phyloP scores from a whole-genome alignment of 2,888 invertebrate genomes.

The Clanis bilineata region DNA sequence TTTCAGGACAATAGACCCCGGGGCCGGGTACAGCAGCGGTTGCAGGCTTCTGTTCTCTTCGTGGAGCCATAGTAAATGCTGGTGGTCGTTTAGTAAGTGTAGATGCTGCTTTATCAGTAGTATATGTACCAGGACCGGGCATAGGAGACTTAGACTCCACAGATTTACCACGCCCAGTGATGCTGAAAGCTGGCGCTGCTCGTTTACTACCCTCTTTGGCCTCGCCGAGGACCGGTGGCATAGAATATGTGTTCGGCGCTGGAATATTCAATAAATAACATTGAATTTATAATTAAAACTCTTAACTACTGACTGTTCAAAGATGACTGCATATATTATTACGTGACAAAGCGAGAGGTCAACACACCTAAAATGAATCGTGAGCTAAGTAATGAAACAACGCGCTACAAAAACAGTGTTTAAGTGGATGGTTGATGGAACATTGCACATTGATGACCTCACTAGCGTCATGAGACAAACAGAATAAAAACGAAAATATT shows the following conservation, averaged over 20 bases:
- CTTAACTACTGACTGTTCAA: background rate
- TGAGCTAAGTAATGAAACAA: constrained; percentile 24
- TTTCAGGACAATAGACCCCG: constrained; percentile 86
- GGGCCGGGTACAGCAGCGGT: constrained; percentile 79
- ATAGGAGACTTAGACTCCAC: constrained; percentile 66
- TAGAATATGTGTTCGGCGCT: constrained; percentile 95
- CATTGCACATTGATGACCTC: constrained; percentile 18
- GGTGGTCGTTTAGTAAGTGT: constrained; percentile 83
- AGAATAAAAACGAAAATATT: constrained; percentile 2
- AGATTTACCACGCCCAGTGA: constrained; percentile 90
- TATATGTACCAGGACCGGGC: constrained; percentile 92
- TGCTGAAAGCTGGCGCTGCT: constrained; percentile 93
- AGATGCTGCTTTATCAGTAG: constrained; percentile 80
- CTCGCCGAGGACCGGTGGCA: constrained; percentile 88
- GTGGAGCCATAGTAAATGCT: constrained; percentile 91
- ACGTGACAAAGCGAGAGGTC: constrained; percentile 7
- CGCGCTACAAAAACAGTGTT: constrained; percentile 20
- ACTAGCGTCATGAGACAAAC: constrained; percentile 3
- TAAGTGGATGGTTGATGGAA: constrained; percentile 5
- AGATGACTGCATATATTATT: constrained; percentile 3
- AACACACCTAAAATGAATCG: constrained; percentile 16
- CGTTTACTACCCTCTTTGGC: constrained; percentile 79
- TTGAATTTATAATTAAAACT: background rate
- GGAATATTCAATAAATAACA: constrained; percentile 24
- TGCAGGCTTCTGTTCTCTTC: constrained; percentile 62